These are phyloP conservation scores for Anastrepha ludens DNA, from an alignment of 1,140 invertebrate genomes.

Conservation along the genomic window DNA sequence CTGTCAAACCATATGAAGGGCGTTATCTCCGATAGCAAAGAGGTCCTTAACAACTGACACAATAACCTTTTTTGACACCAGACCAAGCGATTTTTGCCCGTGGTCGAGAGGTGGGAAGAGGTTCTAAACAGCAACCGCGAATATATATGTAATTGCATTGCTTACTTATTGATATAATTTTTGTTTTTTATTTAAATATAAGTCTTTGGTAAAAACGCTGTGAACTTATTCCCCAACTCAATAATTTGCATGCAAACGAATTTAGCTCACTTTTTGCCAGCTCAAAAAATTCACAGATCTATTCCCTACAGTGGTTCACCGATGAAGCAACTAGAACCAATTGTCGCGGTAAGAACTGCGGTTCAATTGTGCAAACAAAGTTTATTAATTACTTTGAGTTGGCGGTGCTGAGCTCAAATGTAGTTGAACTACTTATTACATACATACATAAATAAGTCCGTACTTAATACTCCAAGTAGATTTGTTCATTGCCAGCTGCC, in stretches of 20 bases:
- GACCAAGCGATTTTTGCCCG: too few species aligned
- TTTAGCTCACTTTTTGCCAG: constrained; percentile 1
- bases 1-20: too few species aligned
- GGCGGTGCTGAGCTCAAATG: constrained; percentile 55
- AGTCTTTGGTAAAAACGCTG: too few species aligned
- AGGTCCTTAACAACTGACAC: too few species aligned
- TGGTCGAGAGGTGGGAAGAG: too few species aligned
- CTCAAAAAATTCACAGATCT: not conserved
- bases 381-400: constrained; percentile 67
- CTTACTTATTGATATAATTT: too few species aligned
- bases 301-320: not conserved
- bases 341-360: constrained; percentile 54
- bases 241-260: not conserved
- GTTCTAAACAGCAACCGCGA: too few species aligned
- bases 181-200: too few species aligned
- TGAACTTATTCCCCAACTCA: too few species aligned
- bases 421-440: not conserved
- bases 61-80: too few species aligned
- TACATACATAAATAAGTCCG: not conserved
- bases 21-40: too few species aligned
- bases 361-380: constrained; percentile 67
- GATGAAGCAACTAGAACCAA: not conserved
- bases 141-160: too few species aligned
- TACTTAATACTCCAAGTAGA: not conserved
- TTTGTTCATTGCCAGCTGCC: not conserved